Conservation (phyloP, 2,888 invertebrate species). For the Drosophila longiperda region DNA sequence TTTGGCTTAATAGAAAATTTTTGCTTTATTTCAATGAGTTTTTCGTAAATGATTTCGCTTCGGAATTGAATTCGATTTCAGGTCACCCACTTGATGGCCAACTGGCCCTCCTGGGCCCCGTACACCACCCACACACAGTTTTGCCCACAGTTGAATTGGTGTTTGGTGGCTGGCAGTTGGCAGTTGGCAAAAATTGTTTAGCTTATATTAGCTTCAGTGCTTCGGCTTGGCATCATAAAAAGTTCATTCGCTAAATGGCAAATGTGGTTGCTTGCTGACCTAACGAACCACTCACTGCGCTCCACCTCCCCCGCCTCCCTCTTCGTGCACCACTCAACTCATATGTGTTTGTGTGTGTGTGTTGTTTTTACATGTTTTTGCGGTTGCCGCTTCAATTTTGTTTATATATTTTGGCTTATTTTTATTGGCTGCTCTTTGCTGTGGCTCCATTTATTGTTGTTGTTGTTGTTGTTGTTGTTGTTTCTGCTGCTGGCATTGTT, state of each 20-base stretch:
- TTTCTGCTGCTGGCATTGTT: slow-evolving; percentile 51
- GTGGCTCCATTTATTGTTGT: slow-evolving; percentile 27
- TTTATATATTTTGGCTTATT: slow-evolving; percentile 74
- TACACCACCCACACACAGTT: neutral
- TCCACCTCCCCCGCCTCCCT: no score
- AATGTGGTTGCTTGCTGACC: slow-evolving; percentile 56
- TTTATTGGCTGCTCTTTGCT: slow-evolving; percentile 63
- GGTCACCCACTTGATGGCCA: slow-evolving; percentile 18
- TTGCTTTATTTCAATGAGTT: slow-evolving; percentile 58
- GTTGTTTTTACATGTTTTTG: slow-evolving; percentile 41
- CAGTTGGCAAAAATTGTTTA: slow-evolving; percentile 65
- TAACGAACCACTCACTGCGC: slow-evolving; percentile 18
- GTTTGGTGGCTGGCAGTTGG: slow-evolving; percentile 39
- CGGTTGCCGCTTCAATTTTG: slow-evolving; percentile 66
- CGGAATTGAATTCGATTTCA: slow-evolving; percentile 62
- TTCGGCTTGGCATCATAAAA: slow-evolving; percentile 62
- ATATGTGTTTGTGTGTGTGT: slow-evolving; percentile 25
- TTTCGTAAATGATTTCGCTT: slow-evolving; percentile 45
- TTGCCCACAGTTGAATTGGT: slow-evolving; percentile 45
- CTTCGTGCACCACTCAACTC: slow-evolving; percentile 6
- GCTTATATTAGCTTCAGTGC: slow-evolving; percentile 51
- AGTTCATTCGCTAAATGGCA: slow-evolving; percentile 72
- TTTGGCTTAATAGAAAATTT: slow-evolving; percentile 61
- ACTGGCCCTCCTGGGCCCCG: neutral
- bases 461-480: slow-evolving; percentile 7